phyloP scores from a whole-genome alignment of 2,888 invertebrate species.

The Ptilodon capucinus region DNA sequence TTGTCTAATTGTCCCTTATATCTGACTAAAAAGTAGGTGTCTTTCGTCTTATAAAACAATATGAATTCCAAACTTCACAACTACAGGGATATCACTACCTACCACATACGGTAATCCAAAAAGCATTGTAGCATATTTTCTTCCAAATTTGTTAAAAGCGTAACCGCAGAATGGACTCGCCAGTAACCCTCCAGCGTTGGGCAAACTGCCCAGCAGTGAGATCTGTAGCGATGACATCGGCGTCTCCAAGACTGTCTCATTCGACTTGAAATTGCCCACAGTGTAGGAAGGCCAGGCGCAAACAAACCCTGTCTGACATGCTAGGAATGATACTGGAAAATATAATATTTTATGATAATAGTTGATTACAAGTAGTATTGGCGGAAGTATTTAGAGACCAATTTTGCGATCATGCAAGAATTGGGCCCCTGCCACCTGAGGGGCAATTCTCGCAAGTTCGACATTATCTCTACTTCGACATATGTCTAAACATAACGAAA shows the following conservation, averaged over 20 bases:
- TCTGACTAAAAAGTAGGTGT: too few species aligned
- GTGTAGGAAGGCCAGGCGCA: constrained; percentile 72
- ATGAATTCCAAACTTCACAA: too few species aligned
- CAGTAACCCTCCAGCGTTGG: constrained; percentile 62
- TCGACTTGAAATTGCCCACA: constrained; percentile 58
- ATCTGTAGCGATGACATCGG: constrained; percentile 60
- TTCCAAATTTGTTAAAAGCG: constrained; percentile 58
- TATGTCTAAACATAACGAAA: too few species aligned
- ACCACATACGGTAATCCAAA: constrained; percentile 68
- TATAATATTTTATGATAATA: too few species aligned
- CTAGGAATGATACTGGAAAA: constrained; percentile 59
- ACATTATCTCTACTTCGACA: too few species aligned
- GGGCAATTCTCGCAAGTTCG: too few species aligned
- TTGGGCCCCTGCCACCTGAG: too few species aligned
- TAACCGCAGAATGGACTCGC: constrained; percentile 63
- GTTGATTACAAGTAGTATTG: too few species aligned
- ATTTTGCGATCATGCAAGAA: too few species aligned
- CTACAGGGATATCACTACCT: constrained; percentile 27
- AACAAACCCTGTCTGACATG: constrained; percentile 60
- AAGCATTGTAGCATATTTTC: constrained; percentile 66
- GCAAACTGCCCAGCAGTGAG: constrained; percentile 64
- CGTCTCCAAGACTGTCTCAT: constrained; percentile 54
- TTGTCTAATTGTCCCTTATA: too few species aligned
- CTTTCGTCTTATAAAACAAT: too few species aligned
- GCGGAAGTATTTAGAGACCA: too few species aligned